phyloP scores from a whole-genome alignment of 2,888 invertebrate species.

The Cheilosia impressa region DNA sequence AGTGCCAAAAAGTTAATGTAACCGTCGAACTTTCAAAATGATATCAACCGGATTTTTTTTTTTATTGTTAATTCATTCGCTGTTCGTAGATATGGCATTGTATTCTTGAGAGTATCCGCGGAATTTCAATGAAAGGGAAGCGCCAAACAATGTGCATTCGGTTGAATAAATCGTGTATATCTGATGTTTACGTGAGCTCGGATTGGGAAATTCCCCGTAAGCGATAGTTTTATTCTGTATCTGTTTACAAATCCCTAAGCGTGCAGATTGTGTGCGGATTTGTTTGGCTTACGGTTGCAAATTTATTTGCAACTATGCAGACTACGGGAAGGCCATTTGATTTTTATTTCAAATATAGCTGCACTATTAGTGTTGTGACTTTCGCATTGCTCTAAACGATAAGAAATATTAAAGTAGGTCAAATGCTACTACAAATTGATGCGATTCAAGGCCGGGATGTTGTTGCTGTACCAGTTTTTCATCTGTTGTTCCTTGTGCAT shows the following conservation, averaged over 20 bases:
- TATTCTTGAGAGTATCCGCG: neutral
- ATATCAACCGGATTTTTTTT: conserved; percentile 61
- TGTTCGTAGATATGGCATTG: conserved; percentile 6
- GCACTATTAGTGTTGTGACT: too few relatives aligned
- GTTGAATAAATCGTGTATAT: conserved; percentile 29
- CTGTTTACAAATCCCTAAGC: conserved; percentile 2
- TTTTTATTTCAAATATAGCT: too few relatives aligned
- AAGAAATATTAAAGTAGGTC: too few relatives aligned
- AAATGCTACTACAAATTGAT: too few relatives aligned
- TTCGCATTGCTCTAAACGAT: too few relatives aligned
- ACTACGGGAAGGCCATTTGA: too few relatives aligned
- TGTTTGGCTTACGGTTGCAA: neutral
- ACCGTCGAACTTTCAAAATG: conserved; percentile 62
- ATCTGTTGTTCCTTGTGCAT: too few relatives aligned
- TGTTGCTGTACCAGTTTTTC: too few relatives aligned
- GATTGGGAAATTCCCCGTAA: conserved; percentile 12
- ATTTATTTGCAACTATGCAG: neutral
- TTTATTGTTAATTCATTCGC: neutral
- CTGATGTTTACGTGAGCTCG: conserved; percentile 32
- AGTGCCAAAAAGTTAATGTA: conserved; percentile 65
- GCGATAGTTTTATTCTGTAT: neutral
- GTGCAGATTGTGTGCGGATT: neutral
- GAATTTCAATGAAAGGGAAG: conserved; percentile 9
- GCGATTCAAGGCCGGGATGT: too few relatives aligned
- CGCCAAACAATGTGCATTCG: conserved; percentile 15